A percentile compares a stretch with the other conserved stretches of the same genome.
Conservation (phyloP, 2,888 invertebrate species). For the Caradrina clavipalpis region DNA sequence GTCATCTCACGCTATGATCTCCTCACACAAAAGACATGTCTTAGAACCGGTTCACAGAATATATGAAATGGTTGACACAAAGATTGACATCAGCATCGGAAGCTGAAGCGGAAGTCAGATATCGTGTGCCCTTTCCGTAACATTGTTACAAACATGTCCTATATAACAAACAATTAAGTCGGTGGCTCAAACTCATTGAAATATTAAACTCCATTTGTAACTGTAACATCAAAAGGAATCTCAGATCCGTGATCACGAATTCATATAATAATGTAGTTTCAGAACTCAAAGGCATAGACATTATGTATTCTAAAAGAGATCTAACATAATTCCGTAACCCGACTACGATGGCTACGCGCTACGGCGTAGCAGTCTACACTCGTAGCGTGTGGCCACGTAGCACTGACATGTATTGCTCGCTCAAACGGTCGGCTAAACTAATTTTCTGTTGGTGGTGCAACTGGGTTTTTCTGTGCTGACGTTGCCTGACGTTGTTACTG, state of each 20-base stretch:
- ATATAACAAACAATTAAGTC: conserved; percentile 6
- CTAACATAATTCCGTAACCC: conserved; percentile 44
- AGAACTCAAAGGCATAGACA: conserved; percentile 37
- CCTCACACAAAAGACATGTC: conserved; percentile 7
- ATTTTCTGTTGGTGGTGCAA: conserved; percentile 15
- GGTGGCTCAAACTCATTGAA: conserved; percentile 16
- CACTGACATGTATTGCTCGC: conserved; percentile 19
- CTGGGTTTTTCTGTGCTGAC: conserved; percentile 3
- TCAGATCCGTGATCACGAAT: conserved; percentile 36
- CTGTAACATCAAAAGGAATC: conserved; percentile 34
- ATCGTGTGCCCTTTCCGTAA: background rate
- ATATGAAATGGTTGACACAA: conserved; percentile 7
- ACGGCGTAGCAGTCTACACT: conserved; percentile 53
- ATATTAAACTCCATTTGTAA: conserved; percentile 12
- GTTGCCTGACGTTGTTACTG: background rate
- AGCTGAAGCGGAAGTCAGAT: conserved; percentile 4
- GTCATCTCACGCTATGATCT: conserved; percentile 11
- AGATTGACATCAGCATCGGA: background rate
- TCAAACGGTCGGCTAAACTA: conserved; percentile 40
- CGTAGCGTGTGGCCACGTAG: conserved; percentile 56
- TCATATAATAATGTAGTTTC: conserved; percentile 43
- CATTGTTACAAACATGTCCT: conserved; percentile 12
- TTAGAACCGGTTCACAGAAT: conserved; percentile 11
- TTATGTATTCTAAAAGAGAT: conserved; percentile 52
- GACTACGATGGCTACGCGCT: conserved; percentile 37